Evolutionary conservation across 1,140 invertebrate species (phyloP).

Genomic region (Drosophila ercepeae): DNA sequence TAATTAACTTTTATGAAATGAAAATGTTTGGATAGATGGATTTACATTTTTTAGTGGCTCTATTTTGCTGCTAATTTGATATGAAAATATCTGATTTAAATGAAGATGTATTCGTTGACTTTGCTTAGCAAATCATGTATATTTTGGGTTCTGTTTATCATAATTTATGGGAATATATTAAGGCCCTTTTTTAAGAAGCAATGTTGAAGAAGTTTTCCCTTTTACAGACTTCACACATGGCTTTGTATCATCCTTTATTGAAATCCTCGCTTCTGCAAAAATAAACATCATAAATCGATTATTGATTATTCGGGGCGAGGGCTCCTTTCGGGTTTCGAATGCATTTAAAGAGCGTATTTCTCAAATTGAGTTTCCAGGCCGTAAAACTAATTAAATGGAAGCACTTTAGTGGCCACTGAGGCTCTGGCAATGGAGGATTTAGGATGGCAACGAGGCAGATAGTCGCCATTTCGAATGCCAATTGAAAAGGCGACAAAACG

Average conservation of each 20-base stretch:
- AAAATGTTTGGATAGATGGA: slow-evolving; percentile 53
- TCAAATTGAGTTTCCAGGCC: slow-evolving; percentile 67
- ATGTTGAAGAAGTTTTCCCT: neutral
- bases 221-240: neutral
- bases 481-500: slow-evolving; percentile 63
- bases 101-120: neutral
- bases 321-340: slow-evolving; percentile 15
- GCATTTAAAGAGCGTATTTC: slow-evolving; percentile 44
- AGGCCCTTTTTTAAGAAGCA: neutral
- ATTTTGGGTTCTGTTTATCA: too few species aligned
- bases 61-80: slow-evolving; percentile 27
- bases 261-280: slow-evolving; percentile 13
- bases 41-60: slow-evolving; percentile 33
- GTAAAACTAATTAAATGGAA: slow-evolving; percentile 80
- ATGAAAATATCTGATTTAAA: slow-evolving; percentile 23
- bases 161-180: neutral
- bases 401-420: slow-evolving; percentile 61
- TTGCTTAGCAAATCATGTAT: too few species aligned
- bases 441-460: slow-evolving; percentile 50
- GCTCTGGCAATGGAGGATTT: slow-evolving; percentile 1
- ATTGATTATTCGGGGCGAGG: slow-evolving; percentile 55
- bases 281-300: slow-evolving; percentile 78
- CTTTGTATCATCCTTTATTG: neutral
- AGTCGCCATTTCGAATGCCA: slow-evolving; percentile 74
- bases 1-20: slow-evolving; percentile 56